Evolutionary conservation across 2,797 vertebrate genomes (phyloP).

Genomic region (Artibeus jamaicensis): DNA sequence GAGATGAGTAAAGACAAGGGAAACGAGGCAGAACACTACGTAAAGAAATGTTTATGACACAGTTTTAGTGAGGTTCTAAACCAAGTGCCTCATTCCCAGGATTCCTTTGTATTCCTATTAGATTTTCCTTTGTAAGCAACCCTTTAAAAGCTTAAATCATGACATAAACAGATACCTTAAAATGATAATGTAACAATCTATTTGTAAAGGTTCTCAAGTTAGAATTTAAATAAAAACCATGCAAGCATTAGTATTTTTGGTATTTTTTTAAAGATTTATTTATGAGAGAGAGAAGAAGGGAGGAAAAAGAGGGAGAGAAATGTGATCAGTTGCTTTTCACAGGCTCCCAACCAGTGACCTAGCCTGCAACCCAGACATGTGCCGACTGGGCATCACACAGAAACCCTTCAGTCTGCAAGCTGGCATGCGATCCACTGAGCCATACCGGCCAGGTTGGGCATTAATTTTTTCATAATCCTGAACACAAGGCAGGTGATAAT

Average conservation of each 20-base stretch:
- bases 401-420: too few relatives aligned
- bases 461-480: not conserved
- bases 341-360: too few relatives aligned
- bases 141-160: slow-evolving; percentile 4
- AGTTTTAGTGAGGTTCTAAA: slow-evolving; percentile 48
- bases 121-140: slow-evolving; percentile 29
- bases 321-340: too few relatives aligned
- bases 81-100: not conserved
- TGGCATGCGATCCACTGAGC: too few relatives aligned
- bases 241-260: not conserved
- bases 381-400: too few relatives aligned
- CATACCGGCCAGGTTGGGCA: not conserved
- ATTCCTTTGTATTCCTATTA: not conserved
- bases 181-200: not conserved
- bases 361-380: too few relatives aligned
- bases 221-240: not conserved
- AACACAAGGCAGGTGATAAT: not conserved
- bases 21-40: not conserved
- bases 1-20: not conserved
- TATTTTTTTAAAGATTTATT: too few relatives aligned
- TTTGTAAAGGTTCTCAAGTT: slow-evolving; percentile 17
- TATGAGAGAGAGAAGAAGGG: too few relatives aligned
- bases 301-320: too few relatives aligned
- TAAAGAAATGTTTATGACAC: slow-evolving; percentile 5
- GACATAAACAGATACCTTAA: not conserved